These are phyloP conservation scores for Hypotaenidia okinawae DNA, from an alignment of 2,797 vertebrate species.

Conservation along the genomic window DNA sequence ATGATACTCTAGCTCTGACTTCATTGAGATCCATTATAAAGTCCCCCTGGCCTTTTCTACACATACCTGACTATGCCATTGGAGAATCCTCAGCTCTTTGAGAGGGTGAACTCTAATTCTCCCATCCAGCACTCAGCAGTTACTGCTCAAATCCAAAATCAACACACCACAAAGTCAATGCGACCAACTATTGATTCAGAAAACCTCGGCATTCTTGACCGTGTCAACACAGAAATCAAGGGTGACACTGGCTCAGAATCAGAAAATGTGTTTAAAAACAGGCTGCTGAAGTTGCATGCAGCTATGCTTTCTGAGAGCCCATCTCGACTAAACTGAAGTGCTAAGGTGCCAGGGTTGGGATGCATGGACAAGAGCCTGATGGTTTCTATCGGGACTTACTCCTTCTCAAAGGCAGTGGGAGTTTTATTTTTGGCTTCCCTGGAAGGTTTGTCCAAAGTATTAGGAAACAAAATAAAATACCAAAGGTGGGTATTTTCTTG, in stretches of 20 bases:
- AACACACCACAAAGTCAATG: background rate
- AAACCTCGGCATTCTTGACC: background rate
- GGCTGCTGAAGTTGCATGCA: fast-evolving
- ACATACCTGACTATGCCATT: background rate
- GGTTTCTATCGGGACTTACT: background rate
- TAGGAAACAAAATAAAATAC: background rate
- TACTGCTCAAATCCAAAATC: constrained; percentile 33
- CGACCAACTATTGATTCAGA: background rate
- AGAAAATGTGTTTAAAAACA: background rate
- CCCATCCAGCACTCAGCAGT: background rate
- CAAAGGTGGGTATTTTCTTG: background rate
- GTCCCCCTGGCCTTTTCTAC: constrained; percentile 55
- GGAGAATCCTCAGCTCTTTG: constrained; percentile 22
- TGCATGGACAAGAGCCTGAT: background rate
- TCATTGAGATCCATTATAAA: constrained; percentile 60
- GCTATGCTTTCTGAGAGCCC: background rate
- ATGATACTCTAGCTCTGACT: constrained; percentile 53
- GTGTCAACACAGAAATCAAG: background rate
- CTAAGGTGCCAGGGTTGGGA: background rate
- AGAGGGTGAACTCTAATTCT: background rate
- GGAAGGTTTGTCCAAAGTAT: background rate
- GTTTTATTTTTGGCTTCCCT: background rate
- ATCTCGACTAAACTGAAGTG: background rate
- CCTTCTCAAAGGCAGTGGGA: background rate
- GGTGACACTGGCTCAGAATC: background rate